A percentile compares a stretch with the other conserved stretches of the same genome.
These are phyloP conservation scores for Agelastica alni DNA, from an alignment of 2,888 invertebrate species.

Conservation along the genomic window DNA sequence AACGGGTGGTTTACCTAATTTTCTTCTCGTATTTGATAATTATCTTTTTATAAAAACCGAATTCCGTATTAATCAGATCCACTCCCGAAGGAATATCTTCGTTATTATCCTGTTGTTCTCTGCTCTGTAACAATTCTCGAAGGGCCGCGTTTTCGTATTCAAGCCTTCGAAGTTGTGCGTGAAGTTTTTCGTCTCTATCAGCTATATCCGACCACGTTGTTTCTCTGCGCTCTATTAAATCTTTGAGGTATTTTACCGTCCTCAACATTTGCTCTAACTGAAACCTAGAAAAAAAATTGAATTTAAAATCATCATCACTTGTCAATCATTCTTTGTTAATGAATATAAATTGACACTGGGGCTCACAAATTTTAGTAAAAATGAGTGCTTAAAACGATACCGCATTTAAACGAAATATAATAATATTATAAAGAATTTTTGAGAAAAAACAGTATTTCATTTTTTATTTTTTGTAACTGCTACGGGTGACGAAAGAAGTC, in stretches of 20 bases:
- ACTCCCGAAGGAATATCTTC: neutral
- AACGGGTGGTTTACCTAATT: slow-evolving; percentile 31
- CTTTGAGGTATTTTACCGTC: slow-evolving; percentile 45
- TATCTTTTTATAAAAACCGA: slow-evolving; percentile 42
- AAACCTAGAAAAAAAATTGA: no score
- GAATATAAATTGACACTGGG: no score
- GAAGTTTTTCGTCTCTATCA: slow-evolving; percentile 40
- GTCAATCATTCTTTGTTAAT: no score
- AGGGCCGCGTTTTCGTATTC: slow-evolving; percentile 40
- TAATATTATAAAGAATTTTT: no score
- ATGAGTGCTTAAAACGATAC: no score
- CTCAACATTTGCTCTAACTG: slow-evolving; percentile 42
- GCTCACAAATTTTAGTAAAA: no score
- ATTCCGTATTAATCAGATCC: slow-evolving; percentile 6
- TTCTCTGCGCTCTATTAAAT: slow-evolving; percentile 42
- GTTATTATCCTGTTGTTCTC: neutral
- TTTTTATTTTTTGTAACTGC: no score
- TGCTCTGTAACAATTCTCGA: slow-evolving; percentile 28
- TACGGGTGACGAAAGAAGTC: no score
- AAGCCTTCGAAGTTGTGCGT: slow-evolving; percentile 37
- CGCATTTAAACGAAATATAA: no score
- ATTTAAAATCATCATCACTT: no score
- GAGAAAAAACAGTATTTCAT: no score
- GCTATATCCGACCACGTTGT: slow-evolving; percentile 41
- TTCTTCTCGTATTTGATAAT: slow-evolving; percentile 46